Percentiles rank a stretch among this genome's conserved stretches.
These are phyloP conservation scores for Aviceda subcristata DNA, from an alignment of 2,113 vertebrate species.

Conservation along the genomic window DNA sequence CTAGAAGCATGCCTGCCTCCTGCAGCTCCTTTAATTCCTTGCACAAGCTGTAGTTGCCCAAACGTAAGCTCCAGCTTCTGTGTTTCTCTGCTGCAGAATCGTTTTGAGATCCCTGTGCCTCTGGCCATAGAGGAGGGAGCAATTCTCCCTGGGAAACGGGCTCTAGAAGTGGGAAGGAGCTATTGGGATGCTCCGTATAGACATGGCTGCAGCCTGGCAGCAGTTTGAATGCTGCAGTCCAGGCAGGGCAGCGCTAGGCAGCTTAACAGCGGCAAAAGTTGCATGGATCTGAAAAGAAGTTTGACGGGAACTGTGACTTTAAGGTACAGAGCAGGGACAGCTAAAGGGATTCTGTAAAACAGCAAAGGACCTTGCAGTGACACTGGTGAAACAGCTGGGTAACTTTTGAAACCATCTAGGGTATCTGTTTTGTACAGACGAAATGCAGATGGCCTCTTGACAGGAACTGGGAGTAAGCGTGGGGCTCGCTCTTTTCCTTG, in stretches of 20 bases:
- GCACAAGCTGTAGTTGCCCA: background rate
- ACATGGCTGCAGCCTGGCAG: background rate
- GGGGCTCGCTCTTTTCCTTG: background rate
- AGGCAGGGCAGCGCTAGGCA: background rate
- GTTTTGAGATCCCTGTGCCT: background rate
- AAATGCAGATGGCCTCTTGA: background rate
- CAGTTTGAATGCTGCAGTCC: background rate
- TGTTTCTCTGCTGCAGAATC: background rate
- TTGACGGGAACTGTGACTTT: background rate
- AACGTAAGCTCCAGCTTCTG: background rate
- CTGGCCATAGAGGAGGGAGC: background rate
- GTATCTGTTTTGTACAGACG: background rate
- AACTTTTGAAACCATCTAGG: background rate
- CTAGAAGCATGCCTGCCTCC: background rate
- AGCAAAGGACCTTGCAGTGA: background rate
- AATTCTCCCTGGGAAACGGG: background rate
- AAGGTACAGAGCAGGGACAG: background rate
- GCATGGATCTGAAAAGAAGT: background rate
- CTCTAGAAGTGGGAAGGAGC: background rate
- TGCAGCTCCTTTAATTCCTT: background rate
- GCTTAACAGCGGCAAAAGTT: too few species aligned
- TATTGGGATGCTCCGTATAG: rapidly evolving
- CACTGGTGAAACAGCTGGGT: background rate
- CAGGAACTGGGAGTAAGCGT: background rate
- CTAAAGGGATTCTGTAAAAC: background rate